Percentiles rank a stretch among this genome's conserved stretches.
Conservation (phyloP, 1,140 invertebrate species). For the Drosophila kohkoa region DNA sequence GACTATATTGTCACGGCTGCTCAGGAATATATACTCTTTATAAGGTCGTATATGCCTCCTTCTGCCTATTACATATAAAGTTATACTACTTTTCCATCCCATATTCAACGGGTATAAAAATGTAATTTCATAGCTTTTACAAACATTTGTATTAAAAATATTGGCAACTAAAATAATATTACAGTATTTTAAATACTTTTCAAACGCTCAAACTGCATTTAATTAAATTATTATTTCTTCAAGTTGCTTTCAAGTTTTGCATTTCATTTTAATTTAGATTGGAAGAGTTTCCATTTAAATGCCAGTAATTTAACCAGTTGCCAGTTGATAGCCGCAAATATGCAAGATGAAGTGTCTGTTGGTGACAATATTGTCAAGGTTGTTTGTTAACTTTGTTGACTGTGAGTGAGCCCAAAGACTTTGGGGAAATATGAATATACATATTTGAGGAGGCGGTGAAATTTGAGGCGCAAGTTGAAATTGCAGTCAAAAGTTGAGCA, state of each 20-base stretch:
- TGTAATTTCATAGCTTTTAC: too few species aligned
- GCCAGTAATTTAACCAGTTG: conserved; percentile 3
- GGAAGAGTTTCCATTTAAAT: background rate
- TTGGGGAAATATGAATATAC: conserved; percentile 18
- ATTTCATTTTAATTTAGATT: background rate
- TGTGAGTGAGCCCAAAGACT: background rate
- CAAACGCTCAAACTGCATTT: too few species aligned
- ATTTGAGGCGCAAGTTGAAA: background rate
- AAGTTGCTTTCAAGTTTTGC: background rate
- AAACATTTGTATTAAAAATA: too few species aligned
- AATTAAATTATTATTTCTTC: background rate
- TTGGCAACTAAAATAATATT: too few species aligned
- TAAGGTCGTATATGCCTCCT: too few species aligned
- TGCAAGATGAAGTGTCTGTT: background rate
- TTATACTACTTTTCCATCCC: too few species aligned
- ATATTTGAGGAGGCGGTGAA: background rate
- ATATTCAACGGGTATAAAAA: too few species aligned
- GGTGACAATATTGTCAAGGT: conserved; percentile 5
- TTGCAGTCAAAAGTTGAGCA: conserved; percentile 18
- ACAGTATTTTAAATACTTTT: too few species aligned
- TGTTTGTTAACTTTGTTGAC: conserved; percentile 9
- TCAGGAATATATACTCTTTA: too few species aligned
- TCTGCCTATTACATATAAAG: too few species aligned
- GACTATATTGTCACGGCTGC: too few species aligned
- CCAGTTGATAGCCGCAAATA: conserved; percentile 8